A percentile compares a stretch with the other conserved stretches of the same genome.
Conservation (phyloP, 2,888 invertebrate species). For the Stegana nigrithorax region DNA sequence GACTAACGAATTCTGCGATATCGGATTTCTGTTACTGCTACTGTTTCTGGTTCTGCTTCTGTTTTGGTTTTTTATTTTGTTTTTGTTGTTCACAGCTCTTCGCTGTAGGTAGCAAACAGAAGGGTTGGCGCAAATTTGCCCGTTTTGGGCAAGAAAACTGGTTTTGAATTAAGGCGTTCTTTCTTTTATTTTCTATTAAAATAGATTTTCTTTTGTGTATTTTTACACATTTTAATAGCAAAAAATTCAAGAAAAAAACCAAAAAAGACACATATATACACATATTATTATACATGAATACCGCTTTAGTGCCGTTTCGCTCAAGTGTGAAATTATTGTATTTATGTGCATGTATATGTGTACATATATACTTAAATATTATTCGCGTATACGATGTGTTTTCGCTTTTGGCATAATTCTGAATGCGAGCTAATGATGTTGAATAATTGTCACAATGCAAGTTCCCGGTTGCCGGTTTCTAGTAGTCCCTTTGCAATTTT, state of each 20-base stretch:
- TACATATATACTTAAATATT: no score
- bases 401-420: constrained; percentile 18
- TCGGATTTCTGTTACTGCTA: no score
- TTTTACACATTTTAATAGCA: constrained; percentile 17
- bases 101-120: no score
- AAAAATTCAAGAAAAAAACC: constrained; percentile 7
- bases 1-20: no score
- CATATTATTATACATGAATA: constrained; percentile 14
- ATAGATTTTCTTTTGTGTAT: constrained; percentile 26
- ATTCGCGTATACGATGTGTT: no score
- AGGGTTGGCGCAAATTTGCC: background rate
- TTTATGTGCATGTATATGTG: background rate
- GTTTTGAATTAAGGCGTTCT: constrained; percentile 49
- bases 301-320: constrained; percentile 40
- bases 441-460: constrained; percentile 38
- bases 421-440: constrained; percentile 55
- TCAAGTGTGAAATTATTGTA: constrained; percentile 52
- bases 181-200: constrained; percentile 28
- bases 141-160: constrained; percentile 36
- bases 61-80: no score
- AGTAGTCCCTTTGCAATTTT: constrained; percentile 1
- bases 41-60: no score
- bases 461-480: background rate
- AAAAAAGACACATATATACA: constrained; percentile 19
- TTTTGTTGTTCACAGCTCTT: no score